Evolutionary conservation across 1,140 invertebrate genomes (phyloP), one percentile per base, ranked within the genome.

Genomic region (Hydropsyche tenuis): DNA sequence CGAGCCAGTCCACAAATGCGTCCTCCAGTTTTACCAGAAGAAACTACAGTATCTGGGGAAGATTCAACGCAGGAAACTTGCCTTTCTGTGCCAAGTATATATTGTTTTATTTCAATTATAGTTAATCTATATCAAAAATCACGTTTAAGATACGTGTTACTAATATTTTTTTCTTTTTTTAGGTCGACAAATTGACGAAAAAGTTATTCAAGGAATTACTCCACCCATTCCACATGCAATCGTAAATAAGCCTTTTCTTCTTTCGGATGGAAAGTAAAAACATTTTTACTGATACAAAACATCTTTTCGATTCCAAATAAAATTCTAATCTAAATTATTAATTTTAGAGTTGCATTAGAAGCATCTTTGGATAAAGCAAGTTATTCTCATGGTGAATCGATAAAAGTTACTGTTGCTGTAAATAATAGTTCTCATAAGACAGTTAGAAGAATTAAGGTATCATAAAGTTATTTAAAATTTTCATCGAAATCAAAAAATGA

Each of bases 341-440:
- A 27, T 75, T 73, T n/a, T 81, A 86, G 89, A 42, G 88, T 92
- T 14, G 85, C 88, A 76, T 83, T 99, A 48, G 94, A 97, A 80
- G 96, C 95, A 0, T 93, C 92, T 72, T 85, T 99, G 65, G 95
- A 99, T 85, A 96, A 96, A 81, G 93, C 96, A 72, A 93, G 94
- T 79, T 98, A 99, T 82, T 88, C 88, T 1, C 97, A 99, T 81
- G 97, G 96, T 9, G 96, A 99, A 81, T 88, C 92, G 1, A 91
- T 99, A 73, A 87, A 89, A 60, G 93, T 99, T 0, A 94, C 92
- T 80, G 90, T 99, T 7, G 88, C 91, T 73, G 89, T 99, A 62
- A 90, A 90, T 75, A 99, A 99, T 83, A 96, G 96, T 78, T 98
- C 95, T 78, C 95, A 92, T 80, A 98, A 97, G 85, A 96, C 94